Conservation (phyloP, 1,140 invertebrate species). For the Gerris buenoi region DNA sequence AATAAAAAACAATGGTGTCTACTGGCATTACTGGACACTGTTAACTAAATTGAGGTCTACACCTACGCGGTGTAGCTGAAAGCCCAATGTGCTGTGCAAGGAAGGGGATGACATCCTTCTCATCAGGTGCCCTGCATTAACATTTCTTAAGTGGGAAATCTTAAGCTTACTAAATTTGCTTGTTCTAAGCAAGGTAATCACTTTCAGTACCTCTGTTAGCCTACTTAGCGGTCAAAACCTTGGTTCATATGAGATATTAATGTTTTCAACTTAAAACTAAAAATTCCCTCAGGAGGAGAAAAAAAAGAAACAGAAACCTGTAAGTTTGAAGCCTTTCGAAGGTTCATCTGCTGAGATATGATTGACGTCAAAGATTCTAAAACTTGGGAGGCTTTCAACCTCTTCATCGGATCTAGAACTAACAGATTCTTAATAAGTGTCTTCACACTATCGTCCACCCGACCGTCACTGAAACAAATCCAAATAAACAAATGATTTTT, state of each 20-base stretch:
- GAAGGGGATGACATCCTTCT: too few relatives aligned
- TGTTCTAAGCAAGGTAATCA: background rate
- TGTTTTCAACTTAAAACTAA: background rate
- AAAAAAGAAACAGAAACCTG: slow-evolving; percentile 15
- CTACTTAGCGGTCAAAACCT: background rate
- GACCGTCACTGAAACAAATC: slow-evolving; percentile 38
- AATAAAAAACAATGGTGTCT: too few relatives aligned
- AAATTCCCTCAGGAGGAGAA: slow-evolving; percentile 15
- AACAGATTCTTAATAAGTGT: slow-evolving; percentile 40
- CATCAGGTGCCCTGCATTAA: too few relatives aligned
- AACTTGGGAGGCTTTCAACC: slow-evolving; percentile 43
- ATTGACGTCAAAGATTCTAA: slow-evolving; percentile 33
- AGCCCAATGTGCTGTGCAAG: too few relatives aligned
- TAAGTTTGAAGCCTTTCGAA: background rate
- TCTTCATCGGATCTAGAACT: slow-evolving; percentile 37
- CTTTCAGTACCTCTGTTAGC: background rate
- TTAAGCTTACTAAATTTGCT: too few relatives aligned
- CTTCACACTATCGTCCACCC: slow-evolving; percentile 39
- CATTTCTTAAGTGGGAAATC: too few relatives aligned
- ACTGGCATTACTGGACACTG: too few relatives aligned
- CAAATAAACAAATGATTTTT: too few relatives aligned
- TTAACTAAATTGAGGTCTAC: too few relatives aligned
- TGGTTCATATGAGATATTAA: background rate
- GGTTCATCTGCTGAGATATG: slow-evolving; percentile 20
- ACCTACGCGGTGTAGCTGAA: too few relatives aligned